Evolutionary conservation across 2,113 vertebrate species (phyloP).

Genomic region (Cacatua alba): DNA sequence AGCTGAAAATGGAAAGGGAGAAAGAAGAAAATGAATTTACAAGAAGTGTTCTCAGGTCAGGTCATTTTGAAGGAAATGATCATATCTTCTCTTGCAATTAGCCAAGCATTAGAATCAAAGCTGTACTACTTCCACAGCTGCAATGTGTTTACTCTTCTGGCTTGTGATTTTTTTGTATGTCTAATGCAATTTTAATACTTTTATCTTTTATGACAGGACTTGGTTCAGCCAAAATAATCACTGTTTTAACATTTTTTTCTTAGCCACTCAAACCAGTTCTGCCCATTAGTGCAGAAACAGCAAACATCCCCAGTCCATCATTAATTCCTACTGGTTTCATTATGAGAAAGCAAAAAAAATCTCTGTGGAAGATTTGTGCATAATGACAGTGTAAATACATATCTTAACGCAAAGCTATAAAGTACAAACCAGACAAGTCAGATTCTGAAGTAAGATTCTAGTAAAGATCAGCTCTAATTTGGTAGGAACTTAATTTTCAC

Average conservation of each 20-base stretch:
- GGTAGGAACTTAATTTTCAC: background rate
- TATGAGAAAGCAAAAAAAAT: slow-evolving; percentile 43
- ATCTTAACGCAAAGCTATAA: slow-evolving; percentile 29
- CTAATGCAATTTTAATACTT: slow-evolving; percentile 62
- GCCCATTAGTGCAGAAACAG: slow-evolving; percentile 68
- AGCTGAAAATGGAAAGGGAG: background rate
- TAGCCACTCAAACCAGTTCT: slow-evolving; percentile 55
- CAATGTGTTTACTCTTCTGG: slow-evolving; percentile 6
- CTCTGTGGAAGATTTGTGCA: slow-evolving; percentile 53
- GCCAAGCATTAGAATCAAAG: slow-evolving; percentile 31
- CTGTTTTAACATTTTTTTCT: slow-evolving; percentile 65
- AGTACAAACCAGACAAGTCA: slow-evolving; percentile 19
- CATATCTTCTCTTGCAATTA: background rate
- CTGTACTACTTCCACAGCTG: background rate
- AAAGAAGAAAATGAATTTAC: background rate
- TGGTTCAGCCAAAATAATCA: slow-evolving; percentile 69
- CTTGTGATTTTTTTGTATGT: background rate
- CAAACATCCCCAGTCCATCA: slow-evolving; percentile 50
- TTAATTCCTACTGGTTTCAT: slow-evolving; percentile 76
- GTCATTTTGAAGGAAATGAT: background rate
- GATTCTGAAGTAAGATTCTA: slow-evolving; percentile 14
- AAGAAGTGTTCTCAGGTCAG: background rate
- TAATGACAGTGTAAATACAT: slow-evolving; percentile 68
- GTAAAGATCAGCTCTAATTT: slow-evolving; percentile 10
- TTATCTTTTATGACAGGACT: slow-evolving; percentile 56